Conservation (phyloP, 1,140 invertebrate species). For the Heterodera schachtii region DNA sequence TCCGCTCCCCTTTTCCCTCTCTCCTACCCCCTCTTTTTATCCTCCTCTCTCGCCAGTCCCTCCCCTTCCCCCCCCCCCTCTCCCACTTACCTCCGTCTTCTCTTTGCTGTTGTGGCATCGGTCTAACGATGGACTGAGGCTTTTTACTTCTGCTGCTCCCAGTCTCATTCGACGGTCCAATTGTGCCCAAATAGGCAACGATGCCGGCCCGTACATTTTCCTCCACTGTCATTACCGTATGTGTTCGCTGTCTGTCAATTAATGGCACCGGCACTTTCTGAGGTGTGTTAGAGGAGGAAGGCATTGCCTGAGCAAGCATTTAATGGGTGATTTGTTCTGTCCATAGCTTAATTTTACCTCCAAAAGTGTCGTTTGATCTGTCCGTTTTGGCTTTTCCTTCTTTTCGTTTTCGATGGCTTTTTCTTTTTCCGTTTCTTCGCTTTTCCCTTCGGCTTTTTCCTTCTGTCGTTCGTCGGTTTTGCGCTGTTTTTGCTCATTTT, state of each 20-base stretch:
- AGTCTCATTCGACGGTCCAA: background rate
- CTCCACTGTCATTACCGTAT: constrained; percentile 56
- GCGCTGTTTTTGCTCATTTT: background rate
- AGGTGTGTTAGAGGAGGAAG: background rate
- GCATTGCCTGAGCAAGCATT: background rate
- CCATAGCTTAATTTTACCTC: too few relatives aligned
- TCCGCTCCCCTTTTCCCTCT: background rate
- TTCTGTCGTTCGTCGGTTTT: background rate
- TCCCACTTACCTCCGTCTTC: background rate
- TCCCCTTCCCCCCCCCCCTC: background rate
- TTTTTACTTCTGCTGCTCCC: constrained; percentile 29
- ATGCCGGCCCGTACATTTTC: constrained; percentile 32
- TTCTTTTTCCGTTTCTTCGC: background rate
- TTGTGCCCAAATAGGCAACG: background rate
- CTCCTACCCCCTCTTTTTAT: background rate
- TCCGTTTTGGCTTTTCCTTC: background rate
- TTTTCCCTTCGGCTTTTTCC: background rate
- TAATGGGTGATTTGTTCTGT: background rate
- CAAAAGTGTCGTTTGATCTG: too few relatives aligned
- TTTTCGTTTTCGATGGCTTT: background rate
- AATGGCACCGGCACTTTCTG: constrained; percentile 25
- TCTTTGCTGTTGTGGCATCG: constrained; percentile 56
- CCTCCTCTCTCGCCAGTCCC: too few relatives aligned
- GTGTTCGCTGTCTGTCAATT: constrained; percentile 54
- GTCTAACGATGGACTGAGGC: constrained; percentile 58